Evolutionary conservation across 2,797 vertebrate genomes (phyloP), one percentile per base, ranked within the genome.

Genomic region (Otolemur crassicaudatus): DNA sequence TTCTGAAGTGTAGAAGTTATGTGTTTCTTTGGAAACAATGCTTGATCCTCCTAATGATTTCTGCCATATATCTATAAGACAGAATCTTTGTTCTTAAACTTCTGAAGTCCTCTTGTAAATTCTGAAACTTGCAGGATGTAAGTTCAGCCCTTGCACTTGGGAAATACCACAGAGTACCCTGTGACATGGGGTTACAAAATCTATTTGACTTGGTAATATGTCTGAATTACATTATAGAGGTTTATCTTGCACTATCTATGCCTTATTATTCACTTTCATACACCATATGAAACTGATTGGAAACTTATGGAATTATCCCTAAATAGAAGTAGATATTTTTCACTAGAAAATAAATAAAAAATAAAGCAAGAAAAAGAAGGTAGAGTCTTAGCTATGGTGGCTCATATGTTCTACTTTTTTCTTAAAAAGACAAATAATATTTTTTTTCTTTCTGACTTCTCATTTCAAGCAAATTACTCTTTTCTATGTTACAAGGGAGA

Each of bases 41-140:
- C 13, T 61, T 76, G n/a, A 31, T 40, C 61, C 3, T 86, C 13
- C 17, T 6, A 56, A 20, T 49, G 69, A 79, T 22, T 80, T 6
- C 31, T 73, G 7, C 31, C 83, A 60, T 0, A 75, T 13, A n/a
- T 58, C 6, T 80, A 27, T 72, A 77, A 82, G 17, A 22, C 22
- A 61, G 1, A 7, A 31, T 43, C 3, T 9, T 73, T 80, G 3
- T 85, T 20, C 17, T 29, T 67, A 77, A 61, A 1, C 9, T 82
- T 60, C n/a, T 83, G 61, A 92, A 92, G 22, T 85, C 27, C 85
- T 43, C 10, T 31, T 82, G 58, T 60, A 70, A 94, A 85, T 92
- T 92, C 11, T 34, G 37, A 89, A 79, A 34, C 29, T 85, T 14
- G 16, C 25, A 61, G 56, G 43, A 25, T 6, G 27, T 34, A 65